These are phyloP conservation scores for Peribatodes rhomboidaria DNA, from an alignment of 2,888 invertebrate species.

Conservation along the genomic window DNA sequence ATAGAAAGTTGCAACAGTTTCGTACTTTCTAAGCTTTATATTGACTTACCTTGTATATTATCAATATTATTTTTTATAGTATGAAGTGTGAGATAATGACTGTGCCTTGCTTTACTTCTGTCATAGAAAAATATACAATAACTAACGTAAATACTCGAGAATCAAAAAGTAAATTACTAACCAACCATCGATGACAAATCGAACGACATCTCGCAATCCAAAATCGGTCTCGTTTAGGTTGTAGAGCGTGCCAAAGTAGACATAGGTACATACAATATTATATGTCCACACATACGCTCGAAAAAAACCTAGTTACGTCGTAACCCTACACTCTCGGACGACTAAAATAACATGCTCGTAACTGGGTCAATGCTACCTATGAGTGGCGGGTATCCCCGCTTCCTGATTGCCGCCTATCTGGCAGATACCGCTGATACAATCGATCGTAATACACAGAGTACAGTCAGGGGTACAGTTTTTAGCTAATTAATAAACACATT, in stretches of 20 bases:
- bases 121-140: background rate
- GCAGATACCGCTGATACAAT: conserved; percentile 10
- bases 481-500: no score
- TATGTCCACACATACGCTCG: no score
- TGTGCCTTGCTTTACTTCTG: background rate
- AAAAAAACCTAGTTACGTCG: background rate
- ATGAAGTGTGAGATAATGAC: background rate
- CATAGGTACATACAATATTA: no score
- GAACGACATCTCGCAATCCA: no score
- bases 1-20: background rate
- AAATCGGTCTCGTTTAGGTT: no score
- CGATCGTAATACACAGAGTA: background rate
- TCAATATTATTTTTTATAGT: no score
- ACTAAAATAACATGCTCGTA: conserved; percentile 36
- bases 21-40: background rate
- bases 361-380: conserved; percentile 43
- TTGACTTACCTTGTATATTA: no score
- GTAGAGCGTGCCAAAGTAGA: no score
- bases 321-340: conserved; percentile 16
- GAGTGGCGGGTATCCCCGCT: conserved; percentile 11
- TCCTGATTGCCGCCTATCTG: conserved; percentile 27
- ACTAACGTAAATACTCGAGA: no score
- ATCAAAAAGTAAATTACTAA: no score
- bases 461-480: no score
- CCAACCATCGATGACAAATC: no score